A percentile compares a stretch with the other conserved stretches of the same genome.
Evolutionary conservation across 2,113 vertebrate species (phyloP).

Genomic region (Orycteropus afer): DNA sequence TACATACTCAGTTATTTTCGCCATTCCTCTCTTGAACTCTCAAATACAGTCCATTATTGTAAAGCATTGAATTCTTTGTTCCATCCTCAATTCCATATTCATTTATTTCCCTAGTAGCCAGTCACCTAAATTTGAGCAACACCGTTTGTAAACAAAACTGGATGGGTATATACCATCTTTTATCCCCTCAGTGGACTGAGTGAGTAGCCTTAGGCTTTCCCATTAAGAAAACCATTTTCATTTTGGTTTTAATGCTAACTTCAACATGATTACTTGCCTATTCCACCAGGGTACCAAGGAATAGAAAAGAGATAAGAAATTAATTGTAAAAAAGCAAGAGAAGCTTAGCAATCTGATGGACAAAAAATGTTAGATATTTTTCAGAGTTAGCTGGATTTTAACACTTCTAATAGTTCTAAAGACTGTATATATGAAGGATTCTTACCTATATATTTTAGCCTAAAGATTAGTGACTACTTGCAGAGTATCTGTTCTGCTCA

Average conservation of each 20-base stretch:
- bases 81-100: slow-evolving; percentile 80
- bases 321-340: slow-evolving; percentile 37
- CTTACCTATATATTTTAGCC: not conserved
- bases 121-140: slow-evolving; percentile 82
- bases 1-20: slow-evolving; percentile 81
- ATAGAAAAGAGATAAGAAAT: slow-evolving; percentile 37
- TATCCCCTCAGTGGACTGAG: slow-evolving; percentile 62
- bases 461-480: not conserved
- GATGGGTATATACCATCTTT: slow-evolving; percentile 61
- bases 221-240: slow-evolving; percentile 51
- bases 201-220: slow-evolving; percentile 48
- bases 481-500: not conserved
- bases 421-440: not conserved
- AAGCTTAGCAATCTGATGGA: not conserved
- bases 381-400: not conserved
- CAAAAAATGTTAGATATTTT: not conserved
- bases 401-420: not conserved
- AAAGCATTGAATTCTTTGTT: slow-evolving; percentile 80
- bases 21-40: slow-evolving; percentile 79
- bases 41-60: slow-evolving; percentile 79
- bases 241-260: slow-evolving; percentile 41
- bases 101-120: slow-evolving; percentile 81
- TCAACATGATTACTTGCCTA: slow-evolving; percentile 15
- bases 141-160: slow-evolving; percentile 77
- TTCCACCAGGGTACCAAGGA: slow-evolving; percentile 31